Evolutionary conservation across 2,888 invertebrate genomes (phyloP), one percentile per base, ranked within the genome.

Genomic region (Hesperia comma): DNA sequence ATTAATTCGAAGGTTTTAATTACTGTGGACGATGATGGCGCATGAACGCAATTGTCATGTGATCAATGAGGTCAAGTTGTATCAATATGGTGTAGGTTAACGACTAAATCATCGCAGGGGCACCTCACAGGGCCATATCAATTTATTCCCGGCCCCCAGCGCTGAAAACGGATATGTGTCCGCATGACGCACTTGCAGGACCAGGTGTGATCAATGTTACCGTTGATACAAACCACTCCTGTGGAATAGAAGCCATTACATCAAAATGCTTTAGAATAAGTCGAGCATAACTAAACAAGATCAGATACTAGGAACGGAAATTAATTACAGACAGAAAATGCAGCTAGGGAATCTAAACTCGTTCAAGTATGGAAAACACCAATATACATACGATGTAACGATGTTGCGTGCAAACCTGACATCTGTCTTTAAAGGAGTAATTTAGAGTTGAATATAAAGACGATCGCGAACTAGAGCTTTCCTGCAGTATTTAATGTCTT

Each of bases 61-160:
- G 63, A 70, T 79, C 81, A 85, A 86, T 85, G 78, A 84, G 88
- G 88, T 88, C 88, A 88, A 87, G 77, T 84, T 77, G 80, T 79
- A 87, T 86, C 85, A 82, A 85, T 85, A 82, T 74, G 75, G 74
- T 74, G 76, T 83, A 88, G 90, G 90, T 90, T 89, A 90, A 91
- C 86, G 84, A 90, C 82, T 88, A 91, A 89, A 91, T 88, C 86
- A 85, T 81, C 83, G 77, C 80, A 73, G 82, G 85, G 80, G 79
- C 82, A 79, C 70, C 74, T 77, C 78, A 55, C 88, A 87, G 78
- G 92, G 92, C 81, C 90, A 83, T 86, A 87, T 89, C 89, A 91
- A 91, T 92, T 88, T 81, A 76, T 74, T 63, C 68, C n/a, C 66
- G 63, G 77, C 75, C 72, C 74, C 73, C 71, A 68, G 40, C 43